Percentiles rank a stretch among this genome's conserved stretches.
phyloP scores from a whole-genome alignment of 2,113 vertebrate species.

The Hemichromis elongatus region DNA sequence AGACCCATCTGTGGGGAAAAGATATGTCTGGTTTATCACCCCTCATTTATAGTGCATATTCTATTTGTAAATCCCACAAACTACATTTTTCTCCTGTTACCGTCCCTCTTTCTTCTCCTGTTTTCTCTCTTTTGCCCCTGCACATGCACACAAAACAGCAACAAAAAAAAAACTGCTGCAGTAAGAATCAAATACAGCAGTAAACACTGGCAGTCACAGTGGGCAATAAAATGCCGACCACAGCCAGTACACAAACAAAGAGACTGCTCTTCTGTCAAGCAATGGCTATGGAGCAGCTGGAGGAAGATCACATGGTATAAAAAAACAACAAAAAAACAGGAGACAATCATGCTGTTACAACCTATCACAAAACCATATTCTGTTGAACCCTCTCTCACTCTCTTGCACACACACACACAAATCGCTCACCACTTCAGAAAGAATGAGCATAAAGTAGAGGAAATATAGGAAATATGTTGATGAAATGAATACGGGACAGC shows the following conservation, averaged over 20 bases:
- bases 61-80: conserved; percentile 46
- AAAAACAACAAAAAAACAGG: conserved; percentile 20
- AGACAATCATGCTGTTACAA: conserved; percentile 42
- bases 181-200: conserved; percentile 36
- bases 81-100: conserved; percentile 34
- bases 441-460: conserved; percentile 22
- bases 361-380: conserved; percentile 19
- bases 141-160: neutral
- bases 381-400: neutral
- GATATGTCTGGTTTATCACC: conserved; percentile 59
- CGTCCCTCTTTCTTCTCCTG: neutral
- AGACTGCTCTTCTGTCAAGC: conserved; percentile 31
- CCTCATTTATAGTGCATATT: conserved; percentile 44
- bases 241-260: conserved; percentile 48
- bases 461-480: conserved; percentile 33
- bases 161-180: conserved; percentile 33
- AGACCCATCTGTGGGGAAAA: conserved; percentile 61
- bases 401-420: neutral
- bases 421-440: conserved; percentile 10
- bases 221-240: conserved; percentile 38
- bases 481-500: conserved; percentile 28
- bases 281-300: conserved; percentile 40
- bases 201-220: conserved; percentile 26
- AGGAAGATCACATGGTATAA: conserved; percentile 45
- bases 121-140: neutral